Evolutionary conservation across 1,140 invertebrate species (phyloP).

Genomic region (Drosophila ironensis): DNA sequence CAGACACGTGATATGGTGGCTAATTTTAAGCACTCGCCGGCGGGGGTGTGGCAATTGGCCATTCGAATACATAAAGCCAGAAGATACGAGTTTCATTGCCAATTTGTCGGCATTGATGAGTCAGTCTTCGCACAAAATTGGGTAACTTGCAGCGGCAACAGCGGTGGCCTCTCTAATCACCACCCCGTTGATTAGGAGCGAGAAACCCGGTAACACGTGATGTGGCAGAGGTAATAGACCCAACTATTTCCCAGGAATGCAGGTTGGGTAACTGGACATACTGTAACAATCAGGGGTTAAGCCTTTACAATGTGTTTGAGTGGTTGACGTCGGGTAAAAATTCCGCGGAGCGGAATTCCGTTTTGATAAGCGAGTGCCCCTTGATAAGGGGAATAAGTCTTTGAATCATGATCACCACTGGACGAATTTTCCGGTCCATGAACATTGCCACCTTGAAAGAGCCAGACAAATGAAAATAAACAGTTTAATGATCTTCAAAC

Average conservation of each 20-base stretch:
- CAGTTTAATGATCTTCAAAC: slow-evolving; percentile 26
- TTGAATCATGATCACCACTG: background rate
- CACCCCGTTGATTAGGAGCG: slow-evolving; percentile 18
- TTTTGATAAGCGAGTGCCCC: no score
- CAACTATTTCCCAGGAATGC: background rate
- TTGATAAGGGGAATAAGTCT: no score
- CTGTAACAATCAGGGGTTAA: background rate
- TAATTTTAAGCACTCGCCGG: slow-evolving; percentile 54
- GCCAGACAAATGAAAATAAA: slow-evolving; percentile 4
- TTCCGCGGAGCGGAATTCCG: no score
- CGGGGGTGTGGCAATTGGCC: slow-evolving; percentile 36
- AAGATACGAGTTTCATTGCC: slow-evolving; percentile 62
- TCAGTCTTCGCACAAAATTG: slow-evolving; percentile 38
- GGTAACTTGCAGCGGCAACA: slow-evolving; percentile 4
- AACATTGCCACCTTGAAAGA: background rate
- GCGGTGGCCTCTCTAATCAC: slow-evolving; percentile 13
- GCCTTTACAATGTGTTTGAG: background rate
- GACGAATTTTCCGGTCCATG: slow-evolving; percentile 3
- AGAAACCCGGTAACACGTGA: slow-evolving; percentile 13
- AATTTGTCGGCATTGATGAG: slow-evolving; percentile 57
- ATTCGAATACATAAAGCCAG: background rate
- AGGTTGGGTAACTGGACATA: background rate
- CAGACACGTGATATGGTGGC: slow-evolving; percentile 73
- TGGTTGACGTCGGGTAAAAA: no score
- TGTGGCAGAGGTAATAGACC: background rate